phyloP scores from a whole-genome alignment of 2,113 vertebrate species.

The Strigops habroptila region DNA sequence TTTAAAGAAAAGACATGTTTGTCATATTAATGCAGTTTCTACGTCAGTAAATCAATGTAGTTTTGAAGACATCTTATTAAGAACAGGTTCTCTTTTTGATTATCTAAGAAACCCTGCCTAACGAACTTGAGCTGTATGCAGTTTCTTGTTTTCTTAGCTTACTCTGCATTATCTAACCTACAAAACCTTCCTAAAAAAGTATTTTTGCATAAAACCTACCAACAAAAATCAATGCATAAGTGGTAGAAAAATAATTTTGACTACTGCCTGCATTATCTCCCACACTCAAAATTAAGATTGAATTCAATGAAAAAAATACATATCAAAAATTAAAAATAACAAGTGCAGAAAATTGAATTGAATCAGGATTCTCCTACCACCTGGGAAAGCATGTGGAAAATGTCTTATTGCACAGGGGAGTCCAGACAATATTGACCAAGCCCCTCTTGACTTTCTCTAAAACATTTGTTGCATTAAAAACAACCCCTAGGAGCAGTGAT shows the following conservation, averaged over 20 bases:
- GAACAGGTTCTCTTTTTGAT: neutral
- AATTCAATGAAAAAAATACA: neutral
- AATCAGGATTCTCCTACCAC: neutral
- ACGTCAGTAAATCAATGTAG: neutral
- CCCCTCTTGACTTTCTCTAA: constrained; percentile 18
- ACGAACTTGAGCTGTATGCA: neutral
- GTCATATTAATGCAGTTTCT: neutral
- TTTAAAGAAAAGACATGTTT: neutral
- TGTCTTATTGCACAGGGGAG: constrained; percentile 15
- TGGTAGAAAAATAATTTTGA: constrained; percentile 19
- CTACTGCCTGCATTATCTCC: neutral
- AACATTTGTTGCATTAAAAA: constrained; percentile 52
- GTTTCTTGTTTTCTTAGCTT: neutral
- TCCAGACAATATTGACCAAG: constrained; percentile 29
- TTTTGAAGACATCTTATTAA: neutral
- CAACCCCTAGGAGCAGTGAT: constrained; percentile 17
- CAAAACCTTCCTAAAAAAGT: neutral
- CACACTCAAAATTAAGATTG: constrained; percentile 26
- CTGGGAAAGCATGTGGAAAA: constrained; percentile 19
- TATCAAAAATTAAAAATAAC: constrained; percentile 54
- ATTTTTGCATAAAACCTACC: neutral
- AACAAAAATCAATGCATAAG: neutral
- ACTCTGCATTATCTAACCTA: neutral
- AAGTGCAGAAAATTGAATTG: constrained; percentile 21
- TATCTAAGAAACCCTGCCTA: neutral